phyloP scores from a whole-genome alignment of 2,797 vertebrate genomes.

The Avahi laniger region DNA sequence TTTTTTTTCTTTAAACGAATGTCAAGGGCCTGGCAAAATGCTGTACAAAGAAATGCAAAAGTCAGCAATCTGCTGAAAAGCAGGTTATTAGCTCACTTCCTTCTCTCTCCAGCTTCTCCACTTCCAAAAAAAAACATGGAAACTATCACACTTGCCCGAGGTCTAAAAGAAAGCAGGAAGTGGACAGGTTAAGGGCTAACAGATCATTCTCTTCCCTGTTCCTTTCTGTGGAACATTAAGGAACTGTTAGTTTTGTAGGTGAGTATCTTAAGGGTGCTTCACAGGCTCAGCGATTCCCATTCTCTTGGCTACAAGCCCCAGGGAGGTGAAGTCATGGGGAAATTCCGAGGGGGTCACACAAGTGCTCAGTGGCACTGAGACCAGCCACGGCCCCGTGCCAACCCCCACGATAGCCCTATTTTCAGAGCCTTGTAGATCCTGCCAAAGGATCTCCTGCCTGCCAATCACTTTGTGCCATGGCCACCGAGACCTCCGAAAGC shows the following conservation, averaged over 20 bases:
- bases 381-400: not conserved
- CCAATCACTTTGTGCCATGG: not conserved
- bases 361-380: not conserved
- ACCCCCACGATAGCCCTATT: not conserved
- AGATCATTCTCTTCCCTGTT: not conserved
- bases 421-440: not conserved
- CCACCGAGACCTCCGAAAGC: not conserved
- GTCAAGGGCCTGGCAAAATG: conserved; percentile 38
- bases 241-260: not conserved
- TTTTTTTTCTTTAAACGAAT: conserved; percentile 22
- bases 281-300: not conserved
- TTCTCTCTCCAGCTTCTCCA: not conserved
- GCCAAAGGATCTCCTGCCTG: not conserved
- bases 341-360: conserved; percentile 9
- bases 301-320: not conserved
- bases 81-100: conserved; percentile 37
- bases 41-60: conserved; percentile 36
- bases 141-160: not conserved
- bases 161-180: not conserved
- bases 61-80: conserved; percentile 55
- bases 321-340: conserved; percentile 37
- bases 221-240: not conserved
- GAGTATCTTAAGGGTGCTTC: not conserved
- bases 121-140: not conserved
- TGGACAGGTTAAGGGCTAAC: not conserved